phyloP scores from a whole-genome alignment of 2,888 invertebrate genomes.

The Papilio elwesi region DNA sequence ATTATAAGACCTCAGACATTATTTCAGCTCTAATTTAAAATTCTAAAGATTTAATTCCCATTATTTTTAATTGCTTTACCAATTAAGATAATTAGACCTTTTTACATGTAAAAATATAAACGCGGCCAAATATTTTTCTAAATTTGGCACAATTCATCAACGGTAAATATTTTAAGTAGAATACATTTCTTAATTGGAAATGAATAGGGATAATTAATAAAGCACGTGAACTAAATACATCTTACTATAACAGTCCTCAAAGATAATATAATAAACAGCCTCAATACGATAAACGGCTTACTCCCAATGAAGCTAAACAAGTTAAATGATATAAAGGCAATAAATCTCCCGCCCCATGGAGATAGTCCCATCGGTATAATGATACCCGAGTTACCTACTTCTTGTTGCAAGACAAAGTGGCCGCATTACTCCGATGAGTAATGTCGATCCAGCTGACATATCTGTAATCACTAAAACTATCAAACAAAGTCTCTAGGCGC shows the following conservation, averaged over 20 bases:
- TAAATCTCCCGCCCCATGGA: conserved; percentile 65
- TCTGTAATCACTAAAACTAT: conserved; percentile 42
- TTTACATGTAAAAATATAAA: neutral
- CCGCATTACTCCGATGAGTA: conserved; percentile 56
- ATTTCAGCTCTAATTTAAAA: neutral
- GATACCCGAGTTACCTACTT: conserved; percentile 55
- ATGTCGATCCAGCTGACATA: conserved; percentile 55
- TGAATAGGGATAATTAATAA: conserved; percentile 56
- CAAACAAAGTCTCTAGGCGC: conserved; percentile 42
- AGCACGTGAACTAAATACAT: conserved; percentile 70
- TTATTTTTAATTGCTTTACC: conserved; percentile 15
- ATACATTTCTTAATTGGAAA: conserved; percentile 32
- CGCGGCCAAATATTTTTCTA: neutral
- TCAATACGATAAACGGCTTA: conserved; percentile 79
- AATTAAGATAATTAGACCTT: conserved; percentile 3
- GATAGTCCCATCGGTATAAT: conserved; percentile 59
- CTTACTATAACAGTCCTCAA: conserved; percentile 54
- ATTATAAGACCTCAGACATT: conserved; percentile 4
- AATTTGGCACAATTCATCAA: neutral
- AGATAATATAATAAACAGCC: conserved; percentile 67
- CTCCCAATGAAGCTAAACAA: conserved; percentile 79
- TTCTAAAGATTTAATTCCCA: too few relatives aligned
- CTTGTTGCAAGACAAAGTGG: conserved; percentile 48
- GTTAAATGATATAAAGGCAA: conserved; percentile 70
- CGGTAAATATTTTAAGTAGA: neutral